Conservation (phyloP, 2,113 vertebrate species). For the Callochromis pleurospilus region DNA sequence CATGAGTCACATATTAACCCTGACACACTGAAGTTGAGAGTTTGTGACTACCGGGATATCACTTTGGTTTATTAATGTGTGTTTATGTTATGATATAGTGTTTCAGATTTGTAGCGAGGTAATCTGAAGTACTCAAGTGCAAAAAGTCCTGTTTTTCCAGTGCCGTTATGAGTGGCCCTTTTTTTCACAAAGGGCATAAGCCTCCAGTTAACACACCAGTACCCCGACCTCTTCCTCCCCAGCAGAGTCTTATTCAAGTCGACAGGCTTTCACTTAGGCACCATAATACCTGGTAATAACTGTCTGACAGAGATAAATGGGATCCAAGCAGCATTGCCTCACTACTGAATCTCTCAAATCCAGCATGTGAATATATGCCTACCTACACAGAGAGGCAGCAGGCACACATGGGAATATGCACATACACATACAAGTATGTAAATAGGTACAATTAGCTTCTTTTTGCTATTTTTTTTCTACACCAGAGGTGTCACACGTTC, state of each 20-base stretch:
- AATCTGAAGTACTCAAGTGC: background rate
- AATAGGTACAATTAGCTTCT: background rate
- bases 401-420: background rate
- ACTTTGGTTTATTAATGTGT: background rate
- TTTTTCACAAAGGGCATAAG: slow-evolving; percentile 2
- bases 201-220: background rate
- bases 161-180: background rate
- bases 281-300: slow-evolving; percentile 50
- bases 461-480: background rate
- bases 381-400: background rate
- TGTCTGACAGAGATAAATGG: slow-evolving; percentile 55
- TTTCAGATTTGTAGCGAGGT: background rate
- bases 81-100: background rate
- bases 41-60: background rate
- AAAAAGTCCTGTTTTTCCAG: background rate
- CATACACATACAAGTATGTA: background rate
- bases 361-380: background rate
- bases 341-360: slow-evolving; percentile 11
- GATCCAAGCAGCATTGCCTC: background rate
- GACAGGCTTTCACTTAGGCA: slow-evolving; percentile 12
- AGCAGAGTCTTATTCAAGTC: background rate
- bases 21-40: background rate
- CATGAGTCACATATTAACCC: background rate
- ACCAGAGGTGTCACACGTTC: background rate
- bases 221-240: background rate